A percentile compares a stretch with the other conserved stretches of the same genome.
Evolutionary conservation across 2,888 invertebrate species (phyloP).

Genomic region (Euplexia lucipara): DNA sequence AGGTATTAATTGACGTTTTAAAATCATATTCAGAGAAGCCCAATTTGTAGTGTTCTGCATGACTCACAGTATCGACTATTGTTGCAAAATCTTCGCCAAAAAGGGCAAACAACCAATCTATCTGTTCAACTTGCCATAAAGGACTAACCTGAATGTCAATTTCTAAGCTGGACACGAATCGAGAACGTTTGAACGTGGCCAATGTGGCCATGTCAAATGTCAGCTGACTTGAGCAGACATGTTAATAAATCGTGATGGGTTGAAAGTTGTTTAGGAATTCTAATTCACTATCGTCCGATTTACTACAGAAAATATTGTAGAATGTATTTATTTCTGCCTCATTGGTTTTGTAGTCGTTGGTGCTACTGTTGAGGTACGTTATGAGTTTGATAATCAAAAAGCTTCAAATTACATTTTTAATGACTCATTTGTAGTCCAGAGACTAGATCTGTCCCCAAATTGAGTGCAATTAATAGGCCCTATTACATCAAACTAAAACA

Average conservation of each 20-base stretch:
- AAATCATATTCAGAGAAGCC: slow-evolving; percentile 14
- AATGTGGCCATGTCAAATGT: slow-evolving; percentile 61
- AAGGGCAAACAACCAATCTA: slow-evolving; percentile 53
- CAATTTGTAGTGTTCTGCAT: slow-evolving; percentile 14
- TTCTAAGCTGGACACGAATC: slow-evolving; percentile 58
- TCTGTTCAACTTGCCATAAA: slow-evolving; percentile 61
- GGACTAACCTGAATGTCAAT: slow-evolving; percentile 73
- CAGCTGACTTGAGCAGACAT: slow-evolving; percentile 38
- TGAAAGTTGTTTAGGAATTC: slow-evolving; percentile 46
- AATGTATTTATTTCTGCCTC: slow-evolving; percentile 10
- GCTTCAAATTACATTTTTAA: no score
- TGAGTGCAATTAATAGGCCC: no score
- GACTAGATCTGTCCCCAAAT: no score
- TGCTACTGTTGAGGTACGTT: no score
- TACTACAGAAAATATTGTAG: slow-evolving; percentile 15
- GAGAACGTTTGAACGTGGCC: slow-evolving; percentile 46
- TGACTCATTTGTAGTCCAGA: no score
- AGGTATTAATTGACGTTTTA: slow-evolving; percentile 16
- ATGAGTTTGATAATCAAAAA: no score
- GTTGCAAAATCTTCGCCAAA: slow-evolving; percentile 57
- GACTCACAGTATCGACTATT: slow-evolving; percentile 39
- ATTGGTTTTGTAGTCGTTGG: no score
- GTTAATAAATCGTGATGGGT: slow-evolving; percentile 48
- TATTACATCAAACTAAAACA: background rate
- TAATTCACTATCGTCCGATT: slow-evolving; percentile 26